A percentile compares a stretch with the other conserved stretches of the same genome.
phyloP scores from a whole-genome alignment of 2,797 vertebrate genomes.

The Cichlasoma orientale region DNA sequence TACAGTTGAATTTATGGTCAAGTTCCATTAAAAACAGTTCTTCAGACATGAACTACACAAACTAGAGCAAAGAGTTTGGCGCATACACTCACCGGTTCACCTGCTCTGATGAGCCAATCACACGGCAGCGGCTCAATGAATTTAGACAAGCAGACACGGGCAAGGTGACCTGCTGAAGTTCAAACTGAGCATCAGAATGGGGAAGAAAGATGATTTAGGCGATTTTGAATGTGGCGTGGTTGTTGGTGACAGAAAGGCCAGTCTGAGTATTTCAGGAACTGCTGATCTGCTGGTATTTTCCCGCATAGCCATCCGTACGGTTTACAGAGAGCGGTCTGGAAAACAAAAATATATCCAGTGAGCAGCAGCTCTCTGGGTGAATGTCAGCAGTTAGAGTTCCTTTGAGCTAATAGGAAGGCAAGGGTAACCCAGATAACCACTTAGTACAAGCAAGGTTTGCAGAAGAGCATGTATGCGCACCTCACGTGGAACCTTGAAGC shows the following conservation, averaged over 20 bases:
- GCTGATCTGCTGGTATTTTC: not conserved
- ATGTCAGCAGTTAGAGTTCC: not conserved
- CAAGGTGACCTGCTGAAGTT: not conserved
- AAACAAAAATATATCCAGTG: not conserved
- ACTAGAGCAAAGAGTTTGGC: too few relatives aligned
- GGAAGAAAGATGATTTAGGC: not conserved
- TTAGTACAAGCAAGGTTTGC: not conserved
- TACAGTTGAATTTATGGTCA: not conserved
- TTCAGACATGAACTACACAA: not conserved
- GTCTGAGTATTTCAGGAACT: not conserved
- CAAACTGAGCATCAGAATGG: not conserved
- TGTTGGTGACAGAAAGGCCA: not conserved
- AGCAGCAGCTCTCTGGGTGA: not conserved
- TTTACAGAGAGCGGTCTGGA: not conserved
- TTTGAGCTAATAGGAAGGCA: not conserved
- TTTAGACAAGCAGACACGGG: not conserved
- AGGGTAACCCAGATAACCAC: not conserved
- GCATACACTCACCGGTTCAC: not conserved
- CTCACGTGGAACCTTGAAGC: not conserved
- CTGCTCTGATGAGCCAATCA: not conserved
- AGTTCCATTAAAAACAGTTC: not conserved
- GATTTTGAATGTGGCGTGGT: accelerated
- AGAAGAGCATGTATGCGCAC: not conserved
- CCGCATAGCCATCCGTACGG: not conserved
- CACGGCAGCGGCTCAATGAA: too few relatives aligned